Percentiles rank a stretch among this genome's conserved stretches.
Evolutionary conservation across 2,888 invertebrate genomes (phyloP).

Genomic region (Acronicta psi): DNA sequence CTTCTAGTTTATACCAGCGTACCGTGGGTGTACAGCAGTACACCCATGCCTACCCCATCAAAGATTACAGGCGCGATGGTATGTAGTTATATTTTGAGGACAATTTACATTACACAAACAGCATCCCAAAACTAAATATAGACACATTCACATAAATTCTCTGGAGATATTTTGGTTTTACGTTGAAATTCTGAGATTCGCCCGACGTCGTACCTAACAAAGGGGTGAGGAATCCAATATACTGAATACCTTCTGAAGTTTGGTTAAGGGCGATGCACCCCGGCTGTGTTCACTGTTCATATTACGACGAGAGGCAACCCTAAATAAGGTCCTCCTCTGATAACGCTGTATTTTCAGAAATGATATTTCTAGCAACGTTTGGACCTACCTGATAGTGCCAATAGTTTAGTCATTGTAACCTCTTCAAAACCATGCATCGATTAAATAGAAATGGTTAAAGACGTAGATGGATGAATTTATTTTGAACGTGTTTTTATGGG

Average conservation of each 20-base stretch:
- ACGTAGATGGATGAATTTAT: too few species aligned
- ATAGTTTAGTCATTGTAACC: too few species aligned
- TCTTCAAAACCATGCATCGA: too few species aligned
- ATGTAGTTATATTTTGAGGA: too few species aligned
- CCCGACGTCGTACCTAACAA: constrained; percentile 35
- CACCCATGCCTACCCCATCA: too few species aligned
- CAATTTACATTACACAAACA: neutral
- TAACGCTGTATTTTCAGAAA: neutral
- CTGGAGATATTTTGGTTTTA: constrained; percentile 23
- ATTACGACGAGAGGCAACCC: constrained; percentile 10
- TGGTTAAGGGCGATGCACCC: constrained; percentile 36
- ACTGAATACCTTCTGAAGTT: constrained; percentile 53
- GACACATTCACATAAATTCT: constrained; percentile 23
- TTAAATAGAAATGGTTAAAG: too few species aligned
- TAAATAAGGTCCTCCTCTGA: neutral
- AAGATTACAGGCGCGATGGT: too few species aligned
- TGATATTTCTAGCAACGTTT: neutral
- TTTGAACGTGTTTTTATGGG: too few species aligned
- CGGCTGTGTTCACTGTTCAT: constrained; percentile 37
- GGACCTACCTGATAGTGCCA: too few species aligned
- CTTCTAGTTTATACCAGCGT: too few species aligned
- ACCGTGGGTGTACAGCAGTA: too few species aligned
- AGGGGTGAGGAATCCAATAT: constrained; percentile 56
- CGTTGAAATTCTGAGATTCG: constrained; percentile 34
- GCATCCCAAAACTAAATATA: constrained; percentile 11